Evolutionary conservation across 2,797 vertebrate genomes (phyloP).

Genomic region (Eidolon dupreanum): DNA sequence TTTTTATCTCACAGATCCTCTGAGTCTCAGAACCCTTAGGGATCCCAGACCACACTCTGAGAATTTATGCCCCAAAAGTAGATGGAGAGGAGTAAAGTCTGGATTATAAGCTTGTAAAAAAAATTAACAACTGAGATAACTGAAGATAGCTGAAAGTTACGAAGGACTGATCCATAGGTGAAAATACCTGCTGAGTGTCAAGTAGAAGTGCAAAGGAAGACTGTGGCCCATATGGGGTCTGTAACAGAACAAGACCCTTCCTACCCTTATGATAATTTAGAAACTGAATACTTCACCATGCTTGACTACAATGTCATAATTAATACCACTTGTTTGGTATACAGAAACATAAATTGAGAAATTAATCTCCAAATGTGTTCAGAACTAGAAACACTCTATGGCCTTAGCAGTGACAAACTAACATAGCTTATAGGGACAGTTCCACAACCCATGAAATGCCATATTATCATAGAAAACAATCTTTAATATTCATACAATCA

Average conservation of each 20-base stretch:
- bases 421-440: neutral
- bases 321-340: neutral
- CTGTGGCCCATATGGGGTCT: neutral
- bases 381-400: neutral
- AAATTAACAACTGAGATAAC: neutral
- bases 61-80: neutral
- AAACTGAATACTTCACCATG: neutral
- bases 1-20: neutral
- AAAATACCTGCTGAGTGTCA: neutral
- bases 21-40: neutral
- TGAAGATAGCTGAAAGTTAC: neutral
- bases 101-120: neutral
- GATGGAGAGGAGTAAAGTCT: accelerated
- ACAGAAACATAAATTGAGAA: neutral
- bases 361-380: neutral
- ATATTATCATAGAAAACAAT: neutral
- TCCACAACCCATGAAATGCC: neutral
- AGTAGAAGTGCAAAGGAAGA: neutral
- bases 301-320: neutral
- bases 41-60: neutral
- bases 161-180: neutral
- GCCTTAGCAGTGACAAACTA: neutral
- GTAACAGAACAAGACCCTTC: neutral
- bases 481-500: neutral
- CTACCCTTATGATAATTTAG: neutral